phyloP scores from a whole-genome alignment of 2,797 vertebrate species.

The Gadopsis marmoratus region DNA sequence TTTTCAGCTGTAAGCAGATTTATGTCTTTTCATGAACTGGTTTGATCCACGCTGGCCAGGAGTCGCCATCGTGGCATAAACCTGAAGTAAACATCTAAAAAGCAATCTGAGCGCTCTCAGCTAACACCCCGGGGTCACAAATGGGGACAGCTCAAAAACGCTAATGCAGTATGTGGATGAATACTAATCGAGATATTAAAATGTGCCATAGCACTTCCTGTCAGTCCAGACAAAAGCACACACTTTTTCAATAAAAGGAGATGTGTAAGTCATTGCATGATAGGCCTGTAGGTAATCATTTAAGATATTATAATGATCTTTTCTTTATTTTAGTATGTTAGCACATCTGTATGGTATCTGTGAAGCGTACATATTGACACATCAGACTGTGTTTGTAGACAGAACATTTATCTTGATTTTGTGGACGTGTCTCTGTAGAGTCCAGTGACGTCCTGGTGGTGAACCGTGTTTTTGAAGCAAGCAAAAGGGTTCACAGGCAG shows the following conservation, averaged over 20 bases:
- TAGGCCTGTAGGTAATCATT: conserved; percentile 19
- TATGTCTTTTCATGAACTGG: conserved; percentile 67
- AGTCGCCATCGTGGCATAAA: conserved; percentile 56
- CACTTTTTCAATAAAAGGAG: conserved; percentile 20
- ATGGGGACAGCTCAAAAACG: conserved; percentile 56
- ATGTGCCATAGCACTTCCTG: conserved; percentile 42
- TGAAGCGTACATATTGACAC: neutral
- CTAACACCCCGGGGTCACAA: conserved; percentile 60
- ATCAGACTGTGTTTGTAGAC: conserved; percentile 21
- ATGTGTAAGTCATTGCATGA: conserved; percentile 28
- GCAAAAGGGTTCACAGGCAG: conserved; percentile 6
- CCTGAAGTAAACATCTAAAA: conserved; percentile 73
- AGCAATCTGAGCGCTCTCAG: conserved; percentile 40
- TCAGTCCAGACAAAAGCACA: conserved; percentile 25
- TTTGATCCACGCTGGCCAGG: conserved; percentile 52
- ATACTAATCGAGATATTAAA: conserved; percentile 63
- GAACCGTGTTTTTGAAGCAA: conserved; percentile 40
- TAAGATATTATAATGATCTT: conserved; percentile 16
- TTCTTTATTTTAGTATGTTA: conserved; percentile 19
- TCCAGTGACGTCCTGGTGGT: conserved; percentile 29
- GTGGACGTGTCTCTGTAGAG: neutral
- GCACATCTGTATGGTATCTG: conserved; percentile 14
- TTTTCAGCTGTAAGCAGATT: conserved; percentile 80
- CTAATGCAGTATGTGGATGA: conserved; percentile 64
- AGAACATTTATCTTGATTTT: conserved; percentile 18